Evolutionary conservation across 64 coral and sea anemone genomes (phyloP).

Genomic region (Astreopora myriophthalma): DNA sequence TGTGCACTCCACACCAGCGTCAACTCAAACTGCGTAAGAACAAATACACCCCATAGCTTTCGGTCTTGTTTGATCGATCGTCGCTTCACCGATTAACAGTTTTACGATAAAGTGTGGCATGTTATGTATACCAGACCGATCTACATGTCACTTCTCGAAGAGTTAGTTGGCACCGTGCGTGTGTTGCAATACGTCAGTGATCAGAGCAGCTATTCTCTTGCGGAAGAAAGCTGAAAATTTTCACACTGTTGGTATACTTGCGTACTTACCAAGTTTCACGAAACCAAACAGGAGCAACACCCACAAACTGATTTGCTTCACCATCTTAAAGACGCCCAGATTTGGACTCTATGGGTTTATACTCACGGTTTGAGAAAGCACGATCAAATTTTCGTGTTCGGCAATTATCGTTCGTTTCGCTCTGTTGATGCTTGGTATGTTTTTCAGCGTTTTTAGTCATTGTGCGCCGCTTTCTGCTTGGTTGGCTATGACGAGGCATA

Average conservation of each 20-base stretch:
- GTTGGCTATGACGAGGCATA: neutral
- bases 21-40: too few species aligned
- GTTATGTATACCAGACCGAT: too few species aligned
- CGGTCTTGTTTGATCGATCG: too few species aligned
- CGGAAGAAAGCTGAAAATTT: neutral
- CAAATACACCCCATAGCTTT: too few species aligned
- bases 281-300: neutral
- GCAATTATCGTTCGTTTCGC: neutral
- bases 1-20: too few species aligned
- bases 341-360: too few species aligned
- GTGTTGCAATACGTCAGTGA: too few species aligned
- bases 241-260: neutral
- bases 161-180: too few species aligned
- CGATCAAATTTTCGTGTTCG: neutral
- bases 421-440: neutral
- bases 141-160: too few species aligned
- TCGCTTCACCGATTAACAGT: too few species aligned
- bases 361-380: neutral
- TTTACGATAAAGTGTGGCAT: too few species aligned
- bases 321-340: too few species aligned
- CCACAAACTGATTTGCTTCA: neutral
- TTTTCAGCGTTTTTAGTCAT: neutral
- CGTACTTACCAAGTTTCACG: neutral
- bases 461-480: neutral
- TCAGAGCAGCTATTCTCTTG: neutral